Evolutionary conservation across 92 coral and sea anemone species (phyloP), one percentile per base, ranked within the genome.

Genomic region (Porites divaricata): DNA sequence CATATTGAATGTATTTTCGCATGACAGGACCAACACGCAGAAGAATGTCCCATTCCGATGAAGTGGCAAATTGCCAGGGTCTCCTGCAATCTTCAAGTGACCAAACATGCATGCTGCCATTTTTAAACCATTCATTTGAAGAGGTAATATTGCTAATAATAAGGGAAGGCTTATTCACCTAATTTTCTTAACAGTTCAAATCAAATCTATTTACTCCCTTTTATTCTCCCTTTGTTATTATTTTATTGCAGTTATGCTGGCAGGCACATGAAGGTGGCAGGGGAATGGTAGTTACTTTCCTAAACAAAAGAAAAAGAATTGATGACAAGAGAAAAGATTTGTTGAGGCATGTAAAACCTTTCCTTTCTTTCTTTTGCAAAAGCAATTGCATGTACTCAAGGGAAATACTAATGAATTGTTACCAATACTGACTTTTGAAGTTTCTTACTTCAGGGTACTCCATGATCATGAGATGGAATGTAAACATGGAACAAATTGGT

Each of bases 211-310:
- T 35, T 35, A 35, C 45, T 35, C 45, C 45, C 45, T 35, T n/a
- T n/a, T 35, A 35, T 6, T 35, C 45, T 35, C 6, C 45, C 45
- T 35, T 35, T 35, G 45, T 35, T 35, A 35, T 64, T n/a, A n/a
- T n/a, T n/a, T 64, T 64, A 64, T 64, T 19, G 6, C 69, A 64
- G 69, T 64, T 64, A 64, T 63, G 69, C 23, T 63, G 68, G 69
- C 69, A 64, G 22, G 69, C 69, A 64, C 19, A 25, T 19, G 69
- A 64, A 25, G 69, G 19, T 24, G 8, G 10, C 69, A 64, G 19
- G 23, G 69, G 69, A 64, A 15, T 64, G 69, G 2, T 64, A 11
- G 69, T 64, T 64, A 25, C 23, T 24, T 24, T 64, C 8, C 9
- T 64, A 64, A 64, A 64, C 69, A 19, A 9, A 20, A 64, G 69